These are phyloP conservation scores for Melanophora roralis DNA, from an alignment of 2,888 invertebrate genomes.

Conservation along the genomic window DNA sequence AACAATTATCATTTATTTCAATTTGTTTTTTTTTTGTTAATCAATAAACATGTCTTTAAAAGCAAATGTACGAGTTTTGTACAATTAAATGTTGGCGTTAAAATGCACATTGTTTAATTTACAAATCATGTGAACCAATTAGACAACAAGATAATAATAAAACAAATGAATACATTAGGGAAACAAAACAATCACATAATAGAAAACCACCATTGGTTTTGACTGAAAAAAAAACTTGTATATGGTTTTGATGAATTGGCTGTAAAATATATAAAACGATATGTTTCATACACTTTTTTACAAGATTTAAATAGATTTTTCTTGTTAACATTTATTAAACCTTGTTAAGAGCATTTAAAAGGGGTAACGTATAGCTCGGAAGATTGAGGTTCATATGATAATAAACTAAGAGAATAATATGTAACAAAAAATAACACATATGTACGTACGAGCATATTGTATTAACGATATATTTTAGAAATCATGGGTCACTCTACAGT, in stretches of 20 bases:
- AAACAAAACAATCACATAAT: too few relatives aligned
- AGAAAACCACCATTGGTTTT: too few relatives aligned
- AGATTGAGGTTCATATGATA: neutral
- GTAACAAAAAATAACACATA: conserved; percentile 34
- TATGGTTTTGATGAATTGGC: neutral
- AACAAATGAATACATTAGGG: conserved; percentile 37
- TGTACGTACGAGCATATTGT: conserved; percentile 6
- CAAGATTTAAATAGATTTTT: conserved; percentile 69
- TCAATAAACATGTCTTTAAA: conserved; percentile 6
- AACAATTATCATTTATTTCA: conserved; percentile 34
- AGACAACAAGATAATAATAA: conserved; percentile 61
- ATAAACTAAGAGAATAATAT: conserved; percentile 29
- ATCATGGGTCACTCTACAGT: neutral
- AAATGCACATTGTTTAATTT: conserved; percentile 72
- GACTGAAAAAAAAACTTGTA: too few relatives aligned
- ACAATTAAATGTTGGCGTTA: conserved; percentile 38
- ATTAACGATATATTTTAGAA: conserved; percentile 12
- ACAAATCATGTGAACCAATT: conserved; percentile 71
- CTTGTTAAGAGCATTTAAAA: conserved; percentile 27
- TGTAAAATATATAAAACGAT: conserved; percentile 51
- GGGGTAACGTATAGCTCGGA: neutral
- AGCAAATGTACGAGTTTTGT: conserved; percentile 22
- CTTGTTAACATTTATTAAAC: conserved; percentile 74
- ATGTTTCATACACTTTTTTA: conserved; percentile 24
- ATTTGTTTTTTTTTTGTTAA: conserved; percentile 1